Evolutionary conservation across 1,140 invertebrate species (phyloP), one percentile per base, ranked within the genome.

Genomic region (Zeugodacus cucurbitae): DNA sequence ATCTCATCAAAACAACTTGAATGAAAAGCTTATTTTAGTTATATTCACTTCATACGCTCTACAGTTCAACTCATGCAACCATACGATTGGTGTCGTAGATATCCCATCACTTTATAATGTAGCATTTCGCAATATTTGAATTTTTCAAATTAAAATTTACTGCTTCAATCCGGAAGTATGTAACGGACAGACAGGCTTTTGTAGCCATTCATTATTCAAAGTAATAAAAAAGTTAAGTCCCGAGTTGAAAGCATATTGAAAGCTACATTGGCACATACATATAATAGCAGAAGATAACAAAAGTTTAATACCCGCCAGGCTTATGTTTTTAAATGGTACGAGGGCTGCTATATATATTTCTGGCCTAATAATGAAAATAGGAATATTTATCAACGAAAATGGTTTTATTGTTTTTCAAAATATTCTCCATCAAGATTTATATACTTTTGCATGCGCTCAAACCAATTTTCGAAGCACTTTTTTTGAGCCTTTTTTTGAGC

Each of bases 61-160:
- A n/a, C 11, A 8, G 22, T 7, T 62, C n/a, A n/a, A 62, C 22
- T 62, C 59, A 62, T 62, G 14, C 48, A 54, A 10, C 17, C 11
- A 14, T 14, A 48, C 32, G 41, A 2, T 7, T 74, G 20, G 37
- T 34, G 34, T 74, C 37, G 70, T 74, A 41, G 70, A 41, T 74
- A 34, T 29, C 8, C 3, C 5, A 8, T 3, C 29, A 74, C 32
- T 22, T 41, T 2, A 34, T 32, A 10, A 34, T 29, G 37, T 32
- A 11, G 29, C 14, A 67, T 67, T 67, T 74, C 17, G 70, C 70
- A 41, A 41, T 74, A 74, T 74, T 41, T 74, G 70, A 74, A 41
- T 37, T 37, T 74, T 74, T 74, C 34, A 74, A 74, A 74, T 74
- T 74, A 74, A 74, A 74, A 74, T 74, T 74, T 74, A 74, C 70